Percentiles rank a stretch among this genome's conserved stretches.
Conservation (phyloP, 2,888 invertebrate genomes). For the Bombylius discolor region DNA sequence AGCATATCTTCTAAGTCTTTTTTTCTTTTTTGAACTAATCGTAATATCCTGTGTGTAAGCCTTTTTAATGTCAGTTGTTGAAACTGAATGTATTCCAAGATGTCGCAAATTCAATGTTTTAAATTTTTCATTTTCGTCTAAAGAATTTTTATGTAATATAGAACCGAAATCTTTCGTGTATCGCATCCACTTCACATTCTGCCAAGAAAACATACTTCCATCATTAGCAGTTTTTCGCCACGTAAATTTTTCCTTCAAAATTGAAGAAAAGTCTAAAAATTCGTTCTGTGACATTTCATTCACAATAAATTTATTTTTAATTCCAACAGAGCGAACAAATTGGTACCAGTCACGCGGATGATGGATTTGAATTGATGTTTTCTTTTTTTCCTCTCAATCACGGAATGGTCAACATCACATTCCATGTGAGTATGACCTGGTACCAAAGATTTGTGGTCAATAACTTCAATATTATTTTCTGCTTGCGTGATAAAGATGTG, state of each 20-base stretch:
- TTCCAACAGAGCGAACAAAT: neutral
- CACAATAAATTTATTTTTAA: neutral
- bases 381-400: constrained; percentile 1
- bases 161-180: constrained; percentile 6
- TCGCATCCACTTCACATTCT: constrained; percentile 4
- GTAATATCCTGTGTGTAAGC: too few relatives aligned
- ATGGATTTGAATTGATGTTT: neutral
- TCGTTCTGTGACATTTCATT: neutral
- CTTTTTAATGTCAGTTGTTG: too few relatives aligned
- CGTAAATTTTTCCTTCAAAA: neutral
- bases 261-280: neutral
- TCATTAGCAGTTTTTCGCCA: neutral
- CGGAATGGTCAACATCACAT: constrained; percentile 2
- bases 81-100: neutral
- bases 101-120: constrained; percentile 5
- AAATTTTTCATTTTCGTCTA: constrained; percentile 6
- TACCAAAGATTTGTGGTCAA: constrained; percentile 12
- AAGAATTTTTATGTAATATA: constrained; percentile 1
- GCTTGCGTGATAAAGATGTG: constrained; percentile 4
- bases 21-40: constrained; percentile 5
- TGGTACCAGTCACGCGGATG: neutral
- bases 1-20: constrained; percentile 7
- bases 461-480: neutral
- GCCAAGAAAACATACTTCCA: constrained; percentile 3
- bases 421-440: constrained; percentile 6